A percentile compares a stretch with the other conserved stretches of the same genome.
phyloP scores from a whole-genome alignment of 2,888 invertebrate species.

The Calliopum simillimum region DNA sequence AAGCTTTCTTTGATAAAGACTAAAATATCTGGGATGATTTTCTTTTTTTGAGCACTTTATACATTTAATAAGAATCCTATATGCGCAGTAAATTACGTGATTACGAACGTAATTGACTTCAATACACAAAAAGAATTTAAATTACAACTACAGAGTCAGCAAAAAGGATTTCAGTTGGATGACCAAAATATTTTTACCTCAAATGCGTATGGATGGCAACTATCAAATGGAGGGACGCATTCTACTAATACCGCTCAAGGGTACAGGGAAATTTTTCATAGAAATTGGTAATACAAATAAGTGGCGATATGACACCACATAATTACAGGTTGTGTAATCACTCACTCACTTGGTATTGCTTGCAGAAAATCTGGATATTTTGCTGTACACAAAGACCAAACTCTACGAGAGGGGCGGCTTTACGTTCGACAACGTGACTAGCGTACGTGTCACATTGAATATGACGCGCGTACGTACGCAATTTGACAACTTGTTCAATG shows the following conservation, averaged over 20 bases:
- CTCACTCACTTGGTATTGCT: constrained; percentile 45
- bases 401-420: constrained; percentile 73
- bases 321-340: background rate
- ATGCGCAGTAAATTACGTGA: background rate
- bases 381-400: constrained; percentile 73
- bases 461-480: constrained; percentile 72
- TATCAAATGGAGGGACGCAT: constrained; percentile 76
- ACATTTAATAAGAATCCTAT: background rate
- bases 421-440: constrained; percentile 75
- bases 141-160: constrained; percentile 69
- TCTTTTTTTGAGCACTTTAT: constrained; percentile 66
- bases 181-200: constrained; percentile 74
- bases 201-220: constrained; percentile 75
- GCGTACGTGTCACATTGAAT: constrained; percentile 72
- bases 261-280: constrained; percentile 76
- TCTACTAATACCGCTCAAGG: constrained; percentile 75
- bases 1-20: no score
- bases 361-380: constrained; percentile 71
- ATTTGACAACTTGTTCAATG: constrained; percentile 75
- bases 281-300: constrained; percentile 72
- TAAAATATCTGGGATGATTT: no score
- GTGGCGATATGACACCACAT: background rate
- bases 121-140: background rate
- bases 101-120: no score
- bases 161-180: constrained; percentile 75